A percentile compares a stretch with the other conserved stretches of the same genome.
phyloP scores from a whole-genome alignment of 2,113 vertebrate genomes.

The Urocolius indicus region DNA sequence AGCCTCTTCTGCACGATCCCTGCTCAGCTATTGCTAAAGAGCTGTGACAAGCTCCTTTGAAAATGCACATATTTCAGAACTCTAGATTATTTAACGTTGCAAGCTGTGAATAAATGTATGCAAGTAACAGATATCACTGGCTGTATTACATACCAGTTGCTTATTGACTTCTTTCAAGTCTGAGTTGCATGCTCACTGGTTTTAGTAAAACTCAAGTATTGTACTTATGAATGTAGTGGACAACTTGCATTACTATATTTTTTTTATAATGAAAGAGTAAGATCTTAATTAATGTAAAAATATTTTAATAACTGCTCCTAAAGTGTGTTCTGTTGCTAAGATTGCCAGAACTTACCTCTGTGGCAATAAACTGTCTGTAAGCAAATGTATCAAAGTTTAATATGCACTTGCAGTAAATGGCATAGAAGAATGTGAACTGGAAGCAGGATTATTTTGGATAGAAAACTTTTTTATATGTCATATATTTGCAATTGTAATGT shows the following conservation, averaged over 20 bases:
- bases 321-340: conserved; percentile 26
- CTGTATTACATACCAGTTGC: conserved; percentile 53
- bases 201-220: conserved; percentile 47
- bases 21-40: not conserved
- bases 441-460: conserved; percentile 28
- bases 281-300: conserved; percentile 30
- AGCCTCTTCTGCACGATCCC: not conserved
- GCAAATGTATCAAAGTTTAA: conserved; percentile 15
- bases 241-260: conserved; percentile 39
- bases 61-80: conserved; percentile 63
- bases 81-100: conserved; percentile 48
- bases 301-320: conserved; percentile 70
- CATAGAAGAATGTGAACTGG: conserved; percentile 28
- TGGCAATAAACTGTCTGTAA: conserved; percentile 10
- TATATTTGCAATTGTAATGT: conserved; percentile 52
- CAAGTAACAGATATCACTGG: conserved; percentile 31
- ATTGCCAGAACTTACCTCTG: not conserved
- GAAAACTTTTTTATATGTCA: conserved; percentile 23
- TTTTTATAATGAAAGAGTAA: conserved; percentile 31
- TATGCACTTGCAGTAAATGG: conserved; percentile 10
- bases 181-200: conserved; percentile 50
- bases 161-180: conserved; percentile 44
- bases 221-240: conserved; percentile 54
- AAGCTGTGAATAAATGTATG: conserved; percentile 78
- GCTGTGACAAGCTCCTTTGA: conserved; percentile 41